These are phyloP conservation scores for Piaya cayana DNA, from an alignment of 2,113 vertebrate species.

Conservation along the genomic window DNA sequence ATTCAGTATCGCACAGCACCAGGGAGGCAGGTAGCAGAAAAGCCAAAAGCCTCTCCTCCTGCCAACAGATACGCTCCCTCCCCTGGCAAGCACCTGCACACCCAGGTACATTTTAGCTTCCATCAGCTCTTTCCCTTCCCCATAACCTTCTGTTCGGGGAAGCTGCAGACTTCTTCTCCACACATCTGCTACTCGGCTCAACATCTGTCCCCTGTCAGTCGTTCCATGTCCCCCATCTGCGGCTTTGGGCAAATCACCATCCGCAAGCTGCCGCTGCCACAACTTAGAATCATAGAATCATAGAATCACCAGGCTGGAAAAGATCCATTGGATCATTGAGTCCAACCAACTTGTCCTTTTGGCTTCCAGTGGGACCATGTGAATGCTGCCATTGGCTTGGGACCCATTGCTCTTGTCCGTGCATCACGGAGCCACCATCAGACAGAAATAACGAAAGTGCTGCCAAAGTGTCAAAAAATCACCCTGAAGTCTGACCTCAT, in stretches of 20 bases:
- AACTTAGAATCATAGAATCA: too few relatives aligned
- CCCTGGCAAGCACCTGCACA: neutral
- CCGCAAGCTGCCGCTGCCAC: neutral
- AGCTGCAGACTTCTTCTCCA: neutral
- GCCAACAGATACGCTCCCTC: neutral
- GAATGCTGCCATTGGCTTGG: neutral
- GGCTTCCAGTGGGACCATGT: accelerated
- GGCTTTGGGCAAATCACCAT: neutral
- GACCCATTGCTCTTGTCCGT: neutral
- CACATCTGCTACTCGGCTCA: neutral
- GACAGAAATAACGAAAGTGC: neutral
- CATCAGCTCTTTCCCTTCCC: neutral
- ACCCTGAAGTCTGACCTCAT: accelerated
- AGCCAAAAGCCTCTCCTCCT: neutral
- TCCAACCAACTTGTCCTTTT: neutral
- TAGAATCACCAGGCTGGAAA: too few relatives aligned
- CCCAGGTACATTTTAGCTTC: neutral
- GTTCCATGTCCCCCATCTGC: accelerated
- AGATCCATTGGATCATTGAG: too few relatives aligned
- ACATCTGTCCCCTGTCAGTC: neutral
- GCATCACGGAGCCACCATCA: neutral
- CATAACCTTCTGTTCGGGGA: neutral
- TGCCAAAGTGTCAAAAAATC: neutral
- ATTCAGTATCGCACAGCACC: neutral
- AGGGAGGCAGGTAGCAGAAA: neutral